Conservation (phyloP, 2,888 invertebrate species). For the Cotesia congregata region DNA sequence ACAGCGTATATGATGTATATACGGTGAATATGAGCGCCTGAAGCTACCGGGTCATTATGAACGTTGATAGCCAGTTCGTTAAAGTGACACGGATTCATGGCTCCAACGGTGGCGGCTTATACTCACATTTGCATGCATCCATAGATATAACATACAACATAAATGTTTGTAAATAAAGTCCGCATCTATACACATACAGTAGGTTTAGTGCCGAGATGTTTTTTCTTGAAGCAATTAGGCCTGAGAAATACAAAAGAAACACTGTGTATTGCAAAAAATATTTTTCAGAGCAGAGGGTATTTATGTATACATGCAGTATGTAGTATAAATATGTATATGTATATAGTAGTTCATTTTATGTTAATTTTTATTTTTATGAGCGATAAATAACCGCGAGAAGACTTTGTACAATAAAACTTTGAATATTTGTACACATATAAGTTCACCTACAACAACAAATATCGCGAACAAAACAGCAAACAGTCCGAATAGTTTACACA, state of each 20-base stretch:
- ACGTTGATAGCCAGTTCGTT: conserved; percentile 3
- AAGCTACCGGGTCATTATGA: conserved; percentile 15
- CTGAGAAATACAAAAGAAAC: too few species aligned
- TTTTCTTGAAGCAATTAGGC: too few species aligned
- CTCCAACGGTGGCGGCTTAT: not conserved
- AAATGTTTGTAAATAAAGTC: not conserved
- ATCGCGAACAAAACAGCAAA: conserved; percentile 25
- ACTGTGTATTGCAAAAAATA: too few species aligned
- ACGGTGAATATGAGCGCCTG: not conserved
- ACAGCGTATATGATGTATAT: too few species aligned
- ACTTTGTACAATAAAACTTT: conserved; percentile 15
- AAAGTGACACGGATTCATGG: conserved; percentile 7
- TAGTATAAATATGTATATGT: conserved; percentile 21
- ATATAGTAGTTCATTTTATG: not conserved
- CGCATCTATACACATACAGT: not conserved
- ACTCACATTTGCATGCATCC: too few species aligned
- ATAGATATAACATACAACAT: too few species aligned
- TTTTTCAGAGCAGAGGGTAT: not conserved
- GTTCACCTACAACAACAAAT: conserved; percentile 25
- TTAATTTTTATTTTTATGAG: conserved; percentile 21
- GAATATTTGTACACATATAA: conserved; percentile 35
- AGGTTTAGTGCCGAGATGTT: not conserved
- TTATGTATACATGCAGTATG: not conserved
- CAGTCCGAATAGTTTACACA: conserved; percentile 30
- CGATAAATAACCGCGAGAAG: conserved; percentile 45